A percentile compares a stretch with the other conserved stretches of the same genome.
These are phyloP conservation scores for Heteromormyrus szaboi DNA, from an alignment of 2,797 vertebrate species.

Conservation along the genomic window DNA sequence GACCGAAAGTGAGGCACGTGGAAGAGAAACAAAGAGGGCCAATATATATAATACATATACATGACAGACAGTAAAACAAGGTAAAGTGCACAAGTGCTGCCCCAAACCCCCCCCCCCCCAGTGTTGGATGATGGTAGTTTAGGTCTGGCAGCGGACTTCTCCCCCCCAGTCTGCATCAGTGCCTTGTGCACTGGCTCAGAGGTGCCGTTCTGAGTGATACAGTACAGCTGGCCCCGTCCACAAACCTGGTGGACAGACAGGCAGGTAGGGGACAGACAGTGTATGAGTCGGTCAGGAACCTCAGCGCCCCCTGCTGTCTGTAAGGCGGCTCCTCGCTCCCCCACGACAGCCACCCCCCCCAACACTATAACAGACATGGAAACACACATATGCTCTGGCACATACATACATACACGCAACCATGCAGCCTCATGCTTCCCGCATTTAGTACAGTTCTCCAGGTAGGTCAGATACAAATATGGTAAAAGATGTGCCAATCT, in stretches of 20 bases:
- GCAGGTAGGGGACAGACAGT: neutral
- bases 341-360: constrained; percentile 13
- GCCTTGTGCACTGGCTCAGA: neutral
- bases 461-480: constrained; percentile 49
- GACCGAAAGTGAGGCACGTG: neutral
- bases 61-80: constrained; percentile 30
- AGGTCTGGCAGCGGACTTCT: neutral
- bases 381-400: constrained; percentile 23
- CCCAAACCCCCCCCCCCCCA: constrained; percentile 17
- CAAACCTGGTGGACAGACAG: constrained; percentile 5
- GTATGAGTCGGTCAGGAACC: constrained; percentile 28
- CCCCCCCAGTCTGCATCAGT: neutral
- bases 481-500: constrained; percentile 41
- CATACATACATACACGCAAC: constrained; percentile 34
- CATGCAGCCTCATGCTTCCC: constrained; percentile 55
- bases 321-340: constrained; percentile 40
- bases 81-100: constrained; percentile 72
- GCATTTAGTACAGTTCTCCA: constrained; percentile 41
- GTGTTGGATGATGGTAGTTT: neutral
- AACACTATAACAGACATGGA: constrained; percentile 39
- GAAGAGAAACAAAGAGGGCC: neutral
- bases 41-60: neutral
- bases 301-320: constrained; percentile 28
- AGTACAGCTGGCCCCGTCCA: neutral
- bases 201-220: neutral